These are phyloP conservation scores for Epizoanthus scotinus DNA, from an alignment of 92 coral and sea anemone genomes.

Conservation along the genomic window DNA sequence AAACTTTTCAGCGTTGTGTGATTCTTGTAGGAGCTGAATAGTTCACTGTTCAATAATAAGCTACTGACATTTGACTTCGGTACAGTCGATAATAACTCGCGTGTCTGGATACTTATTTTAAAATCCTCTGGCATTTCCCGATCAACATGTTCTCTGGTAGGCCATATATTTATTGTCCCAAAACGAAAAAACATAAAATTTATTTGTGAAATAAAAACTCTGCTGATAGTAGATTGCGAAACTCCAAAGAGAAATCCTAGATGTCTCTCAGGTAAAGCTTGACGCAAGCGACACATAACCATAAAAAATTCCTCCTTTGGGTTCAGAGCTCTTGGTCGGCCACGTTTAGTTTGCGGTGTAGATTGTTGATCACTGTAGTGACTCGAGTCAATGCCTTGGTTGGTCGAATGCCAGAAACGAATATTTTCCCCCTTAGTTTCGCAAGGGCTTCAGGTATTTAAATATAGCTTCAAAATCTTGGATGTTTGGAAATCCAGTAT, in stretches of 20 bases:
- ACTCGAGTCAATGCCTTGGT: neutral
- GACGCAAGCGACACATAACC: slow-evolving; percentile 34
- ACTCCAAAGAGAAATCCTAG: slow-evolving; percentile 33
- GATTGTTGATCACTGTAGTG: neutral
- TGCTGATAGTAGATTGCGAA: slow-evolving; percentile 23
- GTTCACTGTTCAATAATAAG: slow-evolving; percentile 27
- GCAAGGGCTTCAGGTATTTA: slow-evolving; percentile 4
- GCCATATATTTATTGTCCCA: slow-evolving; percentile 45
- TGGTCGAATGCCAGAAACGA: slow-evolving; percentile 2
- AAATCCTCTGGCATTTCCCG: slow-evolving; percentile 46
- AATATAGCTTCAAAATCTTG: neutral
- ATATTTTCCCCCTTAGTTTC: slow-evolving; percentile 14
- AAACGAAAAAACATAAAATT: slow-evolving; percentile 39
- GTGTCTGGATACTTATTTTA: slow-evolving; percentile 42
- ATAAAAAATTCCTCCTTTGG: slow-evolving; percentile 43
- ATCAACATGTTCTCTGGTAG: slow-evolving; percentile 16
- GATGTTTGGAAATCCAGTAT: slow-evolving; percentile 1
- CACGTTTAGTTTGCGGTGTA: slow-evolving; percentile 27
- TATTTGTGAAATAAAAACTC: slow-evolving; percentile 40
- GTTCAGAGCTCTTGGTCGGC: slow-evolving; percentile 38
- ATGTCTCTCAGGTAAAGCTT: slow-evolving; percentile 20
- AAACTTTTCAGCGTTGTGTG: slow-evolving; percentile 14
- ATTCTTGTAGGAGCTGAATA: slow-evolving; percentile 25
- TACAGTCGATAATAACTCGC: slow-evolving; percentile 40
- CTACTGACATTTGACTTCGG: slow-evolving; percentile 44